A percentile compares a stretch with the other conserved stretches of the same genome.
Conservation (phyloP, 2,888 invertebrate species). For the Drosophila histrio region DNA sequence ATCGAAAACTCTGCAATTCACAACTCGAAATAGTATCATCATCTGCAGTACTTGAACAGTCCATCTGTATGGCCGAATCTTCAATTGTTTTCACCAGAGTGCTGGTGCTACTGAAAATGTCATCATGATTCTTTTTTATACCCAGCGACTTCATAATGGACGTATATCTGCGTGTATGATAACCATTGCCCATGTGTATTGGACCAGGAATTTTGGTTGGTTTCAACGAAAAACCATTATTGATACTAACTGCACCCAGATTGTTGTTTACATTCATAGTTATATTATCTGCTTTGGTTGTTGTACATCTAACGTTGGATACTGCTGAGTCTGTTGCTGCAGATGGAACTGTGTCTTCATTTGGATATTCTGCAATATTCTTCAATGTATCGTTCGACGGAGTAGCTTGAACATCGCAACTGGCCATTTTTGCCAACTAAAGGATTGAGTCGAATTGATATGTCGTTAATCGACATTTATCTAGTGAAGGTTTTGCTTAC, state of each 20-base stretch:
- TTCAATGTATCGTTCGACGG: slow-evolving; percentile 33
- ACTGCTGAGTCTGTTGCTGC: background rate
- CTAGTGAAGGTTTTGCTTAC: slow-evolving; percentile 35
- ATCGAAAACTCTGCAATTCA: background rate
- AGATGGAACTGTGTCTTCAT: background rate
- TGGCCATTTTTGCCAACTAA: slow-evolving; percentile 57
- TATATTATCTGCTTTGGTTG: background rate
- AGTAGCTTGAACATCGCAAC: slow-evolving; percentile 47
- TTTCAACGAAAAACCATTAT: background rate
- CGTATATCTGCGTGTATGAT: slow-evolving; percentile 43
- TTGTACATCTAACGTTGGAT: too few relatives aligned
- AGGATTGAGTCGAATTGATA: background rate
- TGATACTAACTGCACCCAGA: background rate
- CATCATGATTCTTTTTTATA: background rate
- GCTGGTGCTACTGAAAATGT: background rate
- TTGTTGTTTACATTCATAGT: background rate
- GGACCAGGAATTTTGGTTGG: slow-evolving; percentile 56
- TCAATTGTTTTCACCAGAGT: slow-evolving; percentile 11
- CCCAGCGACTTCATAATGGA: slow-evolving; percentile 13
- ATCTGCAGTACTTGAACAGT: slow-evolving; percentile 29
- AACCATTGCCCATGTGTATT: slow-evolving; percentile 11
- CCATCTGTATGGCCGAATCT: slow-evolving; percentile 54
- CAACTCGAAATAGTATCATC: slow-evolving; percentile 3
- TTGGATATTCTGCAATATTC: background rate
- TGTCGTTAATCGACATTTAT: background rate